Evolutionary conservation across 2,113 vertebrate species (phyloP).

Genomic region (Mastomys coucha): DNA sequence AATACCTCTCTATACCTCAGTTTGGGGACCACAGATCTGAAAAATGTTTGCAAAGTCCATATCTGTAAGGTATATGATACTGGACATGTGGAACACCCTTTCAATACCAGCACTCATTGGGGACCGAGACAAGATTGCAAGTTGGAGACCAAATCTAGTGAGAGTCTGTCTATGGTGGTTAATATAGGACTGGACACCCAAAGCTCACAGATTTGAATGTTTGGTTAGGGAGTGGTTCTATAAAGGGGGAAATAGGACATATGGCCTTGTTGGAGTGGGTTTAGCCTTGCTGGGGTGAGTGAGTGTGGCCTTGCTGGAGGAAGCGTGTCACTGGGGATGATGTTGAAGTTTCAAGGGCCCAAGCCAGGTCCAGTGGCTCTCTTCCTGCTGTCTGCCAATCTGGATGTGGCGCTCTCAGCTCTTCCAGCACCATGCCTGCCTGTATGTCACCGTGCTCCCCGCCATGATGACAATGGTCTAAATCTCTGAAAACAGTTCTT

Average conservation of each 20-base stretch:
- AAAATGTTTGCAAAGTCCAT: neutral
- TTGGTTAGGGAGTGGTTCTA: neutral
- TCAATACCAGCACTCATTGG: neutral
- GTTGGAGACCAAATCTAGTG: neutral
- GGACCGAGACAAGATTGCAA: neutral
- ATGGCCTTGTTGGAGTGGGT: neutral
- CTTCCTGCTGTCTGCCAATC: neutral
- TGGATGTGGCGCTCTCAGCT: too few relatives aligned
- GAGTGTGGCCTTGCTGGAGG: neutral
- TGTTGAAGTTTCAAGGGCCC: neutral
- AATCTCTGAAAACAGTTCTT: neutral
- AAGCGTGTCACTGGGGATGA: neutral
- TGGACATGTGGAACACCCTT: neutral
- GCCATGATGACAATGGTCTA: neutral
- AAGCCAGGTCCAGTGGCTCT: neutral
- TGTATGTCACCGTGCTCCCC: too few relatives aligned
- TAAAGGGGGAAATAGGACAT: neutral
- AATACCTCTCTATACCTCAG: neutral
- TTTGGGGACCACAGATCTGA: neutral
- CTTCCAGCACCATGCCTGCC: too few relatives aligned
- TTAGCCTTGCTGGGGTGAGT: neutral
- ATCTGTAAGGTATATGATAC: neutral
- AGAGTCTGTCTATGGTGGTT: neutral
- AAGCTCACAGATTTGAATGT: neutral
- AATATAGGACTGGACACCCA: neutral